phyloP scores from a whole-genome alignment of 2,797 vertebrate species.

The Mormyrops attenuatus region DNA sequence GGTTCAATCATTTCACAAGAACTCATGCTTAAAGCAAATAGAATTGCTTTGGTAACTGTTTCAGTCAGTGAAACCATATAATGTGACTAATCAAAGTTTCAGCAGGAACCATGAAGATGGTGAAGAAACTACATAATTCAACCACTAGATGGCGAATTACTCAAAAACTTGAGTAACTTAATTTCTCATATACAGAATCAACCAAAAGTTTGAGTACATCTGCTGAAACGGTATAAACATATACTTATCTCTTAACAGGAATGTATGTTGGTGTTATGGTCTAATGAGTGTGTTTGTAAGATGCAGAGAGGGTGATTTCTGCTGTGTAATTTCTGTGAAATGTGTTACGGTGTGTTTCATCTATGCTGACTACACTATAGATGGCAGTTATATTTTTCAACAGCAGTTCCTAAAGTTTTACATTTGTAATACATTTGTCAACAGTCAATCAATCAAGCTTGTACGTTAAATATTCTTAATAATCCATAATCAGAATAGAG shows the following conservation, averaged over 20 bases:
- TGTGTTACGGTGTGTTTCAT: background rate
- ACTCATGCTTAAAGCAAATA: background rate
- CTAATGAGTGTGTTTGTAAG: background rate
- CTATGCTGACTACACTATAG: background rate
- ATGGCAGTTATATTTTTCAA: background rate
- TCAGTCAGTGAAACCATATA: background rate
- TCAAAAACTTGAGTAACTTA: background rate
- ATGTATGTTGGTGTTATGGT: background rate
- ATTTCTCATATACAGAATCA: background rate
- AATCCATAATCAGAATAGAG: background rate
- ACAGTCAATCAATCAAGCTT: background rate
- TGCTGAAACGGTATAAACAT: background rate
- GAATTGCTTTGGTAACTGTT: background rate
- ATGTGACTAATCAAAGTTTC: background rate
- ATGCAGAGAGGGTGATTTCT: background rate
- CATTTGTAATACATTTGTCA: background rate
- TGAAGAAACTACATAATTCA: background rate
- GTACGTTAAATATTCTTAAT: background rate
- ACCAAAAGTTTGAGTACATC: background rate
- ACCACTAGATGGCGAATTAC: background rate
- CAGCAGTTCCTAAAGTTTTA: background rate
- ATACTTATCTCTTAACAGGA: background rate
- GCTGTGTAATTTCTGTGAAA: too few species aligned
- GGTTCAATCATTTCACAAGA: background rate
- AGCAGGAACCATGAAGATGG: background rate